phyloP scores from a whole-genome alignment of 2,888 invertebrate genomes.

The Drosophila demipolita region DNA sequence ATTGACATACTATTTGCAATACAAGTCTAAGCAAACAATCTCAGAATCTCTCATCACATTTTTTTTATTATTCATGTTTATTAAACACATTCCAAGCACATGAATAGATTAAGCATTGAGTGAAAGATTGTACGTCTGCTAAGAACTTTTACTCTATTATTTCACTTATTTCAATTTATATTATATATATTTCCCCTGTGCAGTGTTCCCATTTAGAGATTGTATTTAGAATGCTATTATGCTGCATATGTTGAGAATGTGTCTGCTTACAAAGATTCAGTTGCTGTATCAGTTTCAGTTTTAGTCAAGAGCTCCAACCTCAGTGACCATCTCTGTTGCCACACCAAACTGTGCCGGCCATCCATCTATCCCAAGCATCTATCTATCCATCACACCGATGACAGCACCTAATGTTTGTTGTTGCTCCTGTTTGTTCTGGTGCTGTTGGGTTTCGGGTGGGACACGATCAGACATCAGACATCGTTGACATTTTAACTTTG shows the following conservation, averaged over 20 bases:
- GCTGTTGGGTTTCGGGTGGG: conserved; percentile 27
- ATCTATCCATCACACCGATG: conserved; percentile 61
- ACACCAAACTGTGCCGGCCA: conserved; percentile 23
- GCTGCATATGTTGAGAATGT: conserved; percentile 8
- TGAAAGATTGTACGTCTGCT: neutral
- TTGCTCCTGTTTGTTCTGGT: conserved; percentile 10
- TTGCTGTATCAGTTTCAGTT: conserved; percentile 20
- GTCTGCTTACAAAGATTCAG: conserved; percentile 39
- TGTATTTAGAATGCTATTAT: conserved; percentile 34
- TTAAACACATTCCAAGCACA: neutral
- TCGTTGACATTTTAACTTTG: conserved; percentile 77
- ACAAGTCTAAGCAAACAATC: neutral
- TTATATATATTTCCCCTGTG: neutral
- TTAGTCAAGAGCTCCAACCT: conserved; percentile 27
- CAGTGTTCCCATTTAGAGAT: conserved; percentile 5
- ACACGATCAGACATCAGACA: conserved; percentile 72
- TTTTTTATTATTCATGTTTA: neutral
- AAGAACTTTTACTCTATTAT: neutral
- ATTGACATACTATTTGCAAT: neutral
- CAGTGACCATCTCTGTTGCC: conserved; percentile 34
- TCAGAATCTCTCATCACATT: neutral
- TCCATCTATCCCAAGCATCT: conserved; percentile 2
- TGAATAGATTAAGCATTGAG: neutral
- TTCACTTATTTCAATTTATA: too few relatives aligned
- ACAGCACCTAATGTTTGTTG: conserved; percentile 35